Conservation (phyloP, 2,113 vertebrate species). For the Sitta europaea region DNA sequence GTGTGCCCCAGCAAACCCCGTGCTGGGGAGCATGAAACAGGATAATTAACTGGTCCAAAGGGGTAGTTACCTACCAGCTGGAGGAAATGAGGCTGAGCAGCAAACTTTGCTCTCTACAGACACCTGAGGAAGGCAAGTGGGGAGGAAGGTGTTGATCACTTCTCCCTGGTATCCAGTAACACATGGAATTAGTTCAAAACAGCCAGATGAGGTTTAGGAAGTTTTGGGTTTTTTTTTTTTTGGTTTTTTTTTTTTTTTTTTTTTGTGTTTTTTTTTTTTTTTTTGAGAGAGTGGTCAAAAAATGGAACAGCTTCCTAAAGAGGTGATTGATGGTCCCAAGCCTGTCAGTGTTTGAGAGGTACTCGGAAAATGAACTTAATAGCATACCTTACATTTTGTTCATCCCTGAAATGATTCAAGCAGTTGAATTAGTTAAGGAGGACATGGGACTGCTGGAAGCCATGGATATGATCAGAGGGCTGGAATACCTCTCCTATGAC, state of each 20-base stretch:
- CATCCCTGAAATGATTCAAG: not conserved
- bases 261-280: not conserved
- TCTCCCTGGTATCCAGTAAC: not conserved
- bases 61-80: not conserved
- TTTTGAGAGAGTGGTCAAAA: not conserved
- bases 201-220: not conserved
- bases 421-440: not conserved
- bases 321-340: not conserved
- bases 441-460: not conserved
- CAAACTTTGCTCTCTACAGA: not conserved
- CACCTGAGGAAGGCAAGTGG: not conserved
- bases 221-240: not conserved
- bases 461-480: not conserved
- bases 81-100: not conserved
- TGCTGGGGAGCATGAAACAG: not conserved
- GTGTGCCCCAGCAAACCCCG: not conserved
- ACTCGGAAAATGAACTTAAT: not conserved
- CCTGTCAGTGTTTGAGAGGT: not conserved
- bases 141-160: not conserved
- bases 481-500: not conserved
- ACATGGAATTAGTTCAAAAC: rapidly evolving
- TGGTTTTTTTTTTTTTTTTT: not conserved
- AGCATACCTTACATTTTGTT: not conserved
- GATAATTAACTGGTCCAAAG: not conserved
- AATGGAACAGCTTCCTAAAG: not conserved